phyloP scores from a whole-genome alignment of 2,888 invertebrate species.

The Mesodorylaimus sp. region DNA sequence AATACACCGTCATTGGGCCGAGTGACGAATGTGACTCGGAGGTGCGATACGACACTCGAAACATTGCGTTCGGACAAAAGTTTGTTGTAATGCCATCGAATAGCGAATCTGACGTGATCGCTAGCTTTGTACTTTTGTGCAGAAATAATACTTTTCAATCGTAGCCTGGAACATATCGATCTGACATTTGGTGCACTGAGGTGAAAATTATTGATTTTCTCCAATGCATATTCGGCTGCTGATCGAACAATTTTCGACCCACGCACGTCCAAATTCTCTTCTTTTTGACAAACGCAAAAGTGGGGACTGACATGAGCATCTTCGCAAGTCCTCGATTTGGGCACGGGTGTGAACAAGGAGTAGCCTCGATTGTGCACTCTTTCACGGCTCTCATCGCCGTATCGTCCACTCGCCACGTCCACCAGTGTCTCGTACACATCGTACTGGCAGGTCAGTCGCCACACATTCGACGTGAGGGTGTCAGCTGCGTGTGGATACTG shows the following conservation, averaged over 20 bases:
- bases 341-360: conserved; percentile 16
- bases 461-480: conserved; percentile 5
- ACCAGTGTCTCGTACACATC: conserved; percentile 19
- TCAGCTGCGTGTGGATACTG: too few relatives aligned
- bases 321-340: conserved; percentile 17
- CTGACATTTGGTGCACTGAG: background rate
- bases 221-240: conserved; percentile 14
- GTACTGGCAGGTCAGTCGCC: conserved; percentile 12
- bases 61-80: background rate
- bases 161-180: conserved; percentile 17
- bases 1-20: conserved; percentile 18
- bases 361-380: background rate
- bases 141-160: conserved; percentile 8
- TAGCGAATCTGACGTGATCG: conserved; percentile 13
- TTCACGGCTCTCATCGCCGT: too few relatives aligned
- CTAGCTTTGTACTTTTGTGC: conserved; percentile 10
- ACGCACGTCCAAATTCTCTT: conserved; percentile 12
- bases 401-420: conserved; percentile 14
- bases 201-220: conserved; percentile 17
- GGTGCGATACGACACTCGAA: background rate
- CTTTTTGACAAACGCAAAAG: conserved; percentile 22
- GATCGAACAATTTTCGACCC: conserved; percentile 13
- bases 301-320: conserved; percentile 22
- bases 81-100: too few relatives aligned
- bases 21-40: conserved; percentile 14